These are phyloP conservation scores for Bombyx mandarina DNA, from an alignment of 1,140 invertebrate genomes.

Conservation along the genomic window DNA sequence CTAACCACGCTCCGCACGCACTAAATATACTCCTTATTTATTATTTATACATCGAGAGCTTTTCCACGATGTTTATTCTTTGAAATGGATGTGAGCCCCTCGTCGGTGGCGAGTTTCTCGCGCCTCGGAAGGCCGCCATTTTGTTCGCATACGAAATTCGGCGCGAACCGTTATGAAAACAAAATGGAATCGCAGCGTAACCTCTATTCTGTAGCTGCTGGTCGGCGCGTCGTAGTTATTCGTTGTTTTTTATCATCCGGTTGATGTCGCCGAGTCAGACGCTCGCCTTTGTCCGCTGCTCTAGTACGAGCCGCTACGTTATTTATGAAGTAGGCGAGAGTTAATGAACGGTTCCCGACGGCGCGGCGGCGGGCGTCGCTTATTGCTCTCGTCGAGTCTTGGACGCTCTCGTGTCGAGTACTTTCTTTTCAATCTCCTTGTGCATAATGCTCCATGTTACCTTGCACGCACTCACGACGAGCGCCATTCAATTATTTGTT, in stretches of 20 bases:
- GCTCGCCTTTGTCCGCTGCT: conserved; percentile 20
- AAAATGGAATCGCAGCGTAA: conserved; percentile 19
- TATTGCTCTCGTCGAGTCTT: conserved; percentile 52
- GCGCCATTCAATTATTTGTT: conserved; percentile 59
- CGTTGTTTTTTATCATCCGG: conserved; percentile 39
- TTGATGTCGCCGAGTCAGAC: conserved; percentile 24
- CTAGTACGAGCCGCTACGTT: conserved; percentile 24
- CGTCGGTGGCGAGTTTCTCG: conserved; percentile 7
- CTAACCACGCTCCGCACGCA: conserved; percentile 43
- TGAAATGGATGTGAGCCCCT: conserved; percentile 54
- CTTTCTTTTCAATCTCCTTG: conserved; percentile 62
- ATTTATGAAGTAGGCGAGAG: conserved; percentile 49
- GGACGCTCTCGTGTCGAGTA: conserved; percentile 57
- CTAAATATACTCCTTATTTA: conserved; percentile 59
- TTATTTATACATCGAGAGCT: conserved; percentile 62
- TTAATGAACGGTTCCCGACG: conserved; percentile 52
- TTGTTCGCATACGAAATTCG: conserved; percentile 9
- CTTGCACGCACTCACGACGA: conserved; percentile 46
- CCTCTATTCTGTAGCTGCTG: background rate
- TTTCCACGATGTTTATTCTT: conserved; percentile 56
- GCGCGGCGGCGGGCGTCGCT: conserved; percentile 37
- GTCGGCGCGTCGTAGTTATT: conserved; percentile 9
- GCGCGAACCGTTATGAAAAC: conserved; percentile 41
- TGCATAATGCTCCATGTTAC: conserved; percentile 58
- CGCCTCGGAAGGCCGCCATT: conserved; percentile 11